Evolutionary conservation across 2,888 invertebrate species (phyloP), one percentile per base, ranked within the genome.

Genomic region (Villa cingulata): DNA sequence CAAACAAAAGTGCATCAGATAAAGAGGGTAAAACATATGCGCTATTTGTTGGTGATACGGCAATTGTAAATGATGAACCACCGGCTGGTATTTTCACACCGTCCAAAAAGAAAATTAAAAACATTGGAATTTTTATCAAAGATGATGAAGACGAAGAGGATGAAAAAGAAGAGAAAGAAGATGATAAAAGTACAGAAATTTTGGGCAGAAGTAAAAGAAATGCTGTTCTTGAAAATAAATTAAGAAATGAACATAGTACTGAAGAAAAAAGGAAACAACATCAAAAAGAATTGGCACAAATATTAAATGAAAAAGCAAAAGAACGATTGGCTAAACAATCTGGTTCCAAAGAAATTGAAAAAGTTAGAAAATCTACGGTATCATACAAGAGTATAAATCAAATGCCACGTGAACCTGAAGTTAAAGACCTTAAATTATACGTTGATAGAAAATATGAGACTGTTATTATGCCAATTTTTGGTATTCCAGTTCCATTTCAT

Each of bases 401-500:
- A 65, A 86, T 98, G 81, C 97, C 98, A 0, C 77, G 87, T 44
- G 97, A 94, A 60, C 74, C 84, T 2, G 97, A 98, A 70, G 86
- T 98, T 0, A 86, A 84, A 57, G 90, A 92, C 55, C 72, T 97
- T 4, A 94, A 95, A 68, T 75, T 99, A 53, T 97, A 83, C 74
- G 97, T 98, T 56, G 91, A 96, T 72, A 84, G 86, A 58, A 95
- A 92, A 71, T 95, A 95, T 66, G 98, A 98, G 71, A 95, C 96
- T 2, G 86, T 99, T n/a, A 94, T 98, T 55, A 71, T 98, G 62
- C 98, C 98, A 3, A 81, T 98, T 57, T 97, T 91, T 73, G 97
- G 97, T 50, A 75, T 91, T 41, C 86, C 96, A 1, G 92, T 94
- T 51, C 97, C 98, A 46, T 98, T 94, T 70, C 98, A 99, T 67